These are phyloP conservation scores for Platichthys stellatus DNA, from an alignment of 2,113 vertebrate species.

Conservation along the genomic window DNA sequence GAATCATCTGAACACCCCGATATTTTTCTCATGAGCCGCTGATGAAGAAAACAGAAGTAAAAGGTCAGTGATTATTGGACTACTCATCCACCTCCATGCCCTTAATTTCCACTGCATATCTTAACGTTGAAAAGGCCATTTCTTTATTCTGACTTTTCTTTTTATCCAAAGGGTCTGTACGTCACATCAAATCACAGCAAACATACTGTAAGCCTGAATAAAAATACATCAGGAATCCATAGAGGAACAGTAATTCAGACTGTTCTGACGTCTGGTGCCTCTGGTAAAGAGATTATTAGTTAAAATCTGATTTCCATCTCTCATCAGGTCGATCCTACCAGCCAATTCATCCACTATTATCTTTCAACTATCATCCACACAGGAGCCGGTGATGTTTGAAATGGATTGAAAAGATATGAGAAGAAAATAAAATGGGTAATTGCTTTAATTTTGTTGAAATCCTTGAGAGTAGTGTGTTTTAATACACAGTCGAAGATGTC, in stretches of 20 bases:
- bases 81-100: constrained; percentile 6
- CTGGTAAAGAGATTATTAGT: constrained; percentile 27
- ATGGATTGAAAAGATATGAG: constrained; percentile 21
- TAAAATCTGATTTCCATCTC: constrained; percentile 14
- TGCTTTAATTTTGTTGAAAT: constrained; percentile 21
- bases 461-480: neutral
- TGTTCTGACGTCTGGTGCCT: constrained; percentile 12
- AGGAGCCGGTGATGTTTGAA: constrained; percentile 6
- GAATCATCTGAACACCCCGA: neutral
- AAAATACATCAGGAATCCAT: constrained; percentile 26
- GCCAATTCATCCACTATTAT: constrained; percentile 36
- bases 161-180: neutral
- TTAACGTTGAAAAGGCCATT: constrained; percentile 30
- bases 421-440: constrained; percentile 17
- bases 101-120: constrained; percentile 34
- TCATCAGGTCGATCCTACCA: constrained; percentile 13
- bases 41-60: constrained; percentile 37
- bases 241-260: constrained; percentile 8
- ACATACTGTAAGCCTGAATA: constrained; percentile 9
- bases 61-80: constrained; percentile 57
- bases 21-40: constrained; percentile 16
- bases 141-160: constrained; percentile 17
- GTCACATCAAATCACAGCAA: constrained; percentile 9
- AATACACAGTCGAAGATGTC: neutral
- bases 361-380: constrained; percentile 11